These are phyloP conservation scores for Nycticryphes semicollaris DNA, from an alignment of 2,113 vertebrate genomes.

Conservation along the genomic window DNA sequence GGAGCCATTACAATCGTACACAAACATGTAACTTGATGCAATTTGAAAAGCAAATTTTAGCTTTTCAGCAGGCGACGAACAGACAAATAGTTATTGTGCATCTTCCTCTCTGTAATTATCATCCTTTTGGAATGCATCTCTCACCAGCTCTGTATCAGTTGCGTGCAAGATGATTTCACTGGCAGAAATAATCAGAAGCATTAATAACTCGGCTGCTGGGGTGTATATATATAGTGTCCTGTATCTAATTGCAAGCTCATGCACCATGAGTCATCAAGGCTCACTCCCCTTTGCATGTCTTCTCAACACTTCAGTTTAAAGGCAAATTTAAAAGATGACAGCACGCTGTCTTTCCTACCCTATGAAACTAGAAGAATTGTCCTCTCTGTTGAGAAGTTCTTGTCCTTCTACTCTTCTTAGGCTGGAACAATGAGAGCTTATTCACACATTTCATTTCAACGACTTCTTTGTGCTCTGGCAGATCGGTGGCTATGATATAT, in stretches of 20 bases:
- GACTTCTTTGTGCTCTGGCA: not conserved
- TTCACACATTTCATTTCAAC: not conserved
- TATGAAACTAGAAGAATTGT: not conserved
- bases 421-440: not conserved
- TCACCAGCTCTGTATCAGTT: not conserved
- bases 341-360: too few relatives aligned
- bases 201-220: not conserved
- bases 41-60: not conserved
- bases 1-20: not conserved
- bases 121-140: not conserved
- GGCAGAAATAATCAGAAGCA: not conserved
- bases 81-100: not conserved
- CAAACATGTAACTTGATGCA: accelerated
- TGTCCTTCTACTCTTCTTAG: not conserved
- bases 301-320: not conserved
- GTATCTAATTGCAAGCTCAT: not conserved
- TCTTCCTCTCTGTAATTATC: not conserved
- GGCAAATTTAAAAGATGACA: not conserved
- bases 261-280: not conserved
- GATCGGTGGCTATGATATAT: not conserved
- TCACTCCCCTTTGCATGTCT: not conserved
- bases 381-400: not conserved
- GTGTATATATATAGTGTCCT: accelerated
- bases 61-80: not conserved
- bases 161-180: accelerated